Percentiles rank a stretch among this genome's conserved stretches.
These are phyloP conservation scores for Halcyon chelicuti DNA, from an alignment of 2,797 vertebrate genomes.

Conservation along the genomic window DNA sequence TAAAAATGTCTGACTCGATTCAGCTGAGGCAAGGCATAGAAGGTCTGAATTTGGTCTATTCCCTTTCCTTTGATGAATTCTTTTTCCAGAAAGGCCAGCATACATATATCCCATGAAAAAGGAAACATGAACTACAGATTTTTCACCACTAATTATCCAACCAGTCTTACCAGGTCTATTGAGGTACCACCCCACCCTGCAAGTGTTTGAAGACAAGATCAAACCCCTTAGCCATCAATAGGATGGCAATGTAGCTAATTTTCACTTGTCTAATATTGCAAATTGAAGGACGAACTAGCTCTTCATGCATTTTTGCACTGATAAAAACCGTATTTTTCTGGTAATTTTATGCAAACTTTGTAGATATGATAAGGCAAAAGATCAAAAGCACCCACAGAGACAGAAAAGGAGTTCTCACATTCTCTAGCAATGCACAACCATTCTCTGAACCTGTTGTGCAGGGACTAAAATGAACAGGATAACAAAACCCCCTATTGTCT, in stretches of 20 bases:
- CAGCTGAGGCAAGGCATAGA: background rate
- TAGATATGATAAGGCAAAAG: background rate
- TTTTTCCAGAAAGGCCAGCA: background rate
- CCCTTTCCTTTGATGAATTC: background rate
- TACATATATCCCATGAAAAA: background rate
- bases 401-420: background rate
- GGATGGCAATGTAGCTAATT: background rate
- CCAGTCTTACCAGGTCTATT: background rate
- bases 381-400: background rate
- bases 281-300: background rate
- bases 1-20: background rate
- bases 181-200: background rate
- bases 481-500: background rate
- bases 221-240: background rate
- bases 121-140: background rate
- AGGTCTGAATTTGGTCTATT: background rate
- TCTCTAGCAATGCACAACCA: background rate
- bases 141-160: background rate
- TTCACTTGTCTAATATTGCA: background rate
- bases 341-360: background rate
- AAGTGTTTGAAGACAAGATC: background rate
- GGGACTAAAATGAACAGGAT: background rate
- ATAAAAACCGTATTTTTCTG: background rate
- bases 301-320: background rate
- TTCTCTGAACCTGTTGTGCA: background rate